phyloP scores from a whole-genome alignment of 2,888 invertebrate genomes.

The Cerceris rybyensis region DNA sequence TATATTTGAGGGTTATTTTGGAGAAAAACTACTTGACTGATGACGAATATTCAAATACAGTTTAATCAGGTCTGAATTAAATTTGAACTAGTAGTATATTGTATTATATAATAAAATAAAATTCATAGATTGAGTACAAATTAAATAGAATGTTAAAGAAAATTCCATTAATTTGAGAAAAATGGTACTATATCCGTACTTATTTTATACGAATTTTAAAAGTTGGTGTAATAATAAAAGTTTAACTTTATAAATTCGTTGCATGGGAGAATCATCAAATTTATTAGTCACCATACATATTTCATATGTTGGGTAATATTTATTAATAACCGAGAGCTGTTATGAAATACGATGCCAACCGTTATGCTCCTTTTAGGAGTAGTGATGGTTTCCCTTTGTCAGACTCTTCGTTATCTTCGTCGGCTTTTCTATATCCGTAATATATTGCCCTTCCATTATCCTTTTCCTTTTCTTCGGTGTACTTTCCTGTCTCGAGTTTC shows the following conservation, averaged over 20 bases:
- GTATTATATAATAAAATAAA: too few species aligned
- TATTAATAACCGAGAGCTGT: constrained; percentile 14
- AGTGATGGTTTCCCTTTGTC: constrained; percentile 27
- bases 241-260: background rate
- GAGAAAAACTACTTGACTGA: too few species aligned
- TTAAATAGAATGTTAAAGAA: too few species aligned
- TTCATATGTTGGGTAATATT: constrained; percentile 2
- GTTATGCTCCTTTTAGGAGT: constrained; percentile 16
- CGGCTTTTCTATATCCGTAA: constrained; percentile 16
- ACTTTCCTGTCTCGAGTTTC: constrained; percentile 32
- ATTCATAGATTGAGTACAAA: too few species aligned
- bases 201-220: too few species aligned
- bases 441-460: constrained; percentile 20
- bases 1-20: too few species aligned
- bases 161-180: too few species aligned
- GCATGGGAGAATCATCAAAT: background rate
- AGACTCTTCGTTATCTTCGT: constrained; percentile 8
- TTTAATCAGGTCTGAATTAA: too few species aligned
- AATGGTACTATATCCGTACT: too few species aligned
- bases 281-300: background rate
- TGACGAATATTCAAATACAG: too few species aligned
- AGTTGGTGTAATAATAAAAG: too few species aligned
- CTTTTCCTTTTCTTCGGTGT: background rate
- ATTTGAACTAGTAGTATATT: too few species aligned
- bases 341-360: constrained; percentile 22